Conservation (phyloP, 2,888 invertebrate genomes). For the Lasioglossum zephyrum region DNA sequence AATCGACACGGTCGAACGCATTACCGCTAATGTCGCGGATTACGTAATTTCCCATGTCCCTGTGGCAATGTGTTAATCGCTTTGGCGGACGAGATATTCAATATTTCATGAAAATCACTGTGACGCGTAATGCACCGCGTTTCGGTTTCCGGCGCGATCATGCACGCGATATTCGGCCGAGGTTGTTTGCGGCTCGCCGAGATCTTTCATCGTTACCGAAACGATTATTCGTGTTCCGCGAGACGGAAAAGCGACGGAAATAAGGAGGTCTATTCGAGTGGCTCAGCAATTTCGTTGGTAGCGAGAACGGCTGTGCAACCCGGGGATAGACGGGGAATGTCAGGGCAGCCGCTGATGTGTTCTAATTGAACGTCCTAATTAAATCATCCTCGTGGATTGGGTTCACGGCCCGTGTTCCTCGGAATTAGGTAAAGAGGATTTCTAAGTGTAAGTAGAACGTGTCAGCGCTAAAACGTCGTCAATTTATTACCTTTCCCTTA, state of each 20-base stretch:
- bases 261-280: slow-evolving; percentile 35
- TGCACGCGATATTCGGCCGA: slow-evolving; percentile 1
- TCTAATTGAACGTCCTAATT: slow-evolving; percentile 57
- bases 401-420: slow-evolving; percentile 18
- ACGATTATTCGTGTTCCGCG: slow-evolving; percentile 15
- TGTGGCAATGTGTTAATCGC: slow-evolving; percentile 50
- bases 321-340: not conserved
- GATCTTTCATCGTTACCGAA: slow-evolving; percentile 17
- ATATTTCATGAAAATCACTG: slow-evolving; percentile 58
- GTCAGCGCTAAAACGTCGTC: slow-evolving; percentile 19
- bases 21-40: slow-evolving; percentile 58
- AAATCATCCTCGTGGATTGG: slow-evolving; percentile 51
- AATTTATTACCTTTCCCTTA: slow-evolving; percentile 25
- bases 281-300: slow-evolving; percentile 26
- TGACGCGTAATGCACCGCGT: slow-evolving; percentile 7
- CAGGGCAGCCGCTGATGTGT: slow-evolving; percentile 41
- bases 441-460: slow-evolving; percentile 20
- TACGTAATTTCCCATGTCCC: slow-evolving; percentile 53
- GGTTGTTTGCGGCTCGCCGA: slow-evolving; percentile 13
- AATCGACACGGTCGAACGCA: slow-evolving; percentile 45
- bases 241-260: slow-evolving; percentile 29
- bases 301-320: not conserved
- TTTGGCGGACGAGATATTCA: slow-evolving; percentile 47
- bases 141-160: slow-evolving; percentile 9
- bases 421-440: slow-evolving; percentile 49